A percentile compares a stretch with the other conserved stretches of the same genome.
Evolutionary conservation across 2,797 vertebrate species (phyloP).

Genomic region (Microhierax caerulescens): DNA sequence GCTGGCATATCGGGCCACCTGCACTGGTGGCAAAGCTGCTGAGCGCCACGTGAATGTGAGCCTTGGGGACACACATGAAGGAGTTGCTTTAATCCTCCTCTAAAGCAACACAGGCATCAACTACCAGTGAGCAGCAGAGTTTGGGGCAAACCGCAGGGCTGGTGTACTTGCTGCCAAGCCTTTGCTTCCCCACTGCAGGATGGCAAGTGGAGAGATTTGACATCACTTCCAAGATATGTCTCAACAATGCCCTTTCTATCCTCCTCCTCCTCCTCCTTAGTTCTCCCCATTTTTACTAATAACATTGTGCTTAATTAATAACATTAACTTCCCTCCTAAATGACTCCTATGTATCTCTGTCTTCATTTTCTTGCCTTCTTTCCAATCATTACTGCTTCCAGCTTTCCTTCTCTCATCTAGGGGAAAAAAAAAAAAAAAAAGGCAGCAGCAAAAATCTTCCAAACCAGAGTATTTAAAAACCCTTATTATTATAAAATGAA

Average conservation of each 20-base stretch:
- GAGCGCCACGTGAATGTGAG: background rate
- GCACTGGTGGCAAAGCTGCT: fast-evolving
- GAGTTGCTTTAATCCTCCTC: background rate
- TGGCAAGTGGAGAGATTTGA: background rate
- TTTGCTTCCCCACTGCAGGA: background rate
- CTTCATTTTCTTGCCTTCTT: background rate
- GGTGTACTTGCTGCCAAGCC: background rate
- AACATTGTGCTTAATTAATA: background rate
- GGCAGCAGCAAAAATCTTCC: background rate
- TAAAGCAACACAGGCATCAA: background rate
- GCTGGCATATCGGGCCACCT: fast-evolving
- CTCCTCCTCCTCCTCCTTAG: background rate
- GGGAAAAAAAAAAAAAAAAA: background rate
- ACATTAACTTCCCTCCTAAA: background rate
- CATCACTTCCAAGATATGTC: background rate
- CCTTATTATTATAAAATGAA: background rate
- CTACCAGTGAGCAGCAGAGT: background rate
- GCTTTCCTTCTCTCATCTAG: background rate
- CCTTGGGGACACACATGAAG: background rate
- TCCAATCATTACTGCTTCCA: background rate
- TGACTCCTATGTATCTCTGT: background rate
- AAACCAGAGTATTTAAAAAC: background rate
- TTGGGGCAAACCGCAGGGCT: background rate
- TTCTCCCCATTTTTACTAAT: background rate
- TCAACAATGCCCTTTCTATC: background rate